These are phyloP conservation scores for Sciurus vulgaris DNA, from an alignment of 2,797 vertebrate genomes.

Conservation along the genomic window DNA sequence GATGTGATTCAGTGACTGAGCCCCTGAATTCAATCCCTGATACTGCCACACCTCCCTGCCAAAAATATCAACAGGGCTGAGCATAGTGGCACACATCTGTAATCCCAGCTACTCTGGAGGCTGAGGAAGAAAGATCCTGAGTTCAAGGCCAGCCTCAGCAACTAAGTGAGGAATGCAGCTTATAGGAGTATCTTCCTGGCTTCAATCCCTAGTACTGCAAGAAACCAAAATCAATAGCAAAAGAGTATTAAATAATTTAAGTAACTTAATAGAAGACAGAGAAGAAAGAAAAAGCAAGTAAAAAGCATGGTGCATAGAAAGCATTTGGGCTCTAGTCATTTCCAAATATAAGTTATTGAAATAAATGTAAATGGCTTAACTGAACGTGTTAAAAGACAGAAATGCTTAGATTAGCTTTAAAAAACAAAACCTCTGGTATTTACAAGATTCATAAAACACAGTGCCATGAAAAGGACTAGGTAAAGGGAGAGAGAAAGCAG, in stretches of 20 bases:
- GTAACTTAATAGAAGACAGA: not conserved
- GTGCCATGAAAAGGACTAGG: not conserved
- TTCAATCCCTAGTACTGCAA: not conserved
- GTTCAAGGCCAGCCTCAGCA: no score
- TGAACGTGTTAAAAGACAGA: constrained; percentile 7
- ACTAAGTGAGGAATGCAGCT: not conserved
- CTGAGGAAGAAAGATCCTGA: no score
- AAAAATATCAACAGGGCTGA: no score
- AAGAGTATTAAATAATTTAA: not conserved
- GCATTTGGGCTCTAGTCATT: not conserved
- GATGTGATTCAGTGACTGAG: no score
- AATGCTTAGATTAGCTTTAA: constrained; percentile 1
- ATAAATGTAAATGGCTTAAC: constrained; percentile 51
- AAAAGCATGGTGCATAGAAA: not conserved
- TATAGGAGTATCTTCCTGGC: not conserved
- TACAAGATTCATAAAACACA: constrained; percentile 1
- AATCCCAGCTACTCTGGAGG: no score
- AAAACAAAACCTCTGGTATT: not conserved
- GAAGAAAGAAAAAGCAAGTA: not conserved
- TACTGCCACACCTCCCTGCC: no score
- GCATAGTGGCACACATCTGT: no score
- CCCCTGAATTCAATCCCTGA: no score
- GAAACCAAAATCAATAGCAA: not conserved
- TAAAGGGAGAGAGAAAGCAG: not conserved
- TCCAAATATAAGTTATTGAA: not conserved